These are phyloP conservation scores for Petrocephalus schoutedeni DNA, from an alignment of 2,797 vertebrate species.

Conservation along the genomic window DNA sequence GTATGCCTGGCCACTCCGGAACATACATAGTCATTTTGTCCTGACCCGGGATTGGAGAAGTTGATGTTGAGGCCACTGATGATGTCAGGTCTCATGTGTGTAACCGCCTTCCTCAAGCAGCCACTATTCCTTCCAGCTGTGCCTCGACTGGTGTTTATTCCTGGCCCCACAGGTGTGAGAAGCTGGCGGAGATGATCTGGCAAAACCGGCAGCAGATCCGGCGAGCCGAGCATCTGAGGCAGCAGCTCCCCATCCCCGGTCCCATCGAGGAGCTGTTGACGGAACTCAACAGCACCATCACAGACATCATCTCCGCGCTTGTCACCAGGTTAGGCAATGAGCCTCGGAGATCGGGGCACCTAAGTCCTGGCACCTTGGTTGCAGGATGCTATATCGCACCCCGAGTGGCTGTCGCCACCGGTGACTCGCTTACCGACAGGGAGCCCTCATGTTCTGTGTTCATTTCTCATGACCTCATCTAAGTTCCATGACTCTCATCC, in stretches of 20 bases:
- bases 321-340: constrained; percentile 76
- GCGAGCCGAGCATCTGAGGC: constrained; percentile 82
- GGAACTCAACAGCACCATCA: constrained; percentile 82
- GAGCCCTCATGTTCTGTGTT: too few relatives aligned
- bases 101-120: neutral
- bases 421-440: too few relatives aligned
- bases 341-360: neutral
- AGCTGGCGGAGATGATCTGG: constrained; percentile 84
- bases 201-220: constrained; percentile 89
- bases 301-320: constrained; percentile 86
- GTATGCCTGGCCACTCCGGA: too few relatives aligned
- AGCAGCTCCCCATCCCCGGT: constrained; percentile 85
- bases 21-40: neutral
- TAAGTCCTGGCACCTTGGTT: too few relatives aligned
- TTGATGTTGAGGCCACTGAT: neutral
- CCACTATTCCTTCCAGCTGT: neutral
- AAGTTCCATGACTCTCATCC: too few relatives aligned
- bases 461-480: too few relatives aligned
- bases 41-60: neutral
- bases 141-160: neutral
- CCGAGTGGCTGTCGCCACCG: too few relatives aligned
- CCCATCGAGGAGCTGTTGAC: constrained; percentile 82
- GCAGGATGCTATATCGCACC: too few relatives aligned
- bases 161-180: constrained; percentile 77
- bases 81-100: neutral